Base-by-base conservation (phyloP, 2,888 invertebrate genomes). In the Ischnus inquisitorius region DNA sequence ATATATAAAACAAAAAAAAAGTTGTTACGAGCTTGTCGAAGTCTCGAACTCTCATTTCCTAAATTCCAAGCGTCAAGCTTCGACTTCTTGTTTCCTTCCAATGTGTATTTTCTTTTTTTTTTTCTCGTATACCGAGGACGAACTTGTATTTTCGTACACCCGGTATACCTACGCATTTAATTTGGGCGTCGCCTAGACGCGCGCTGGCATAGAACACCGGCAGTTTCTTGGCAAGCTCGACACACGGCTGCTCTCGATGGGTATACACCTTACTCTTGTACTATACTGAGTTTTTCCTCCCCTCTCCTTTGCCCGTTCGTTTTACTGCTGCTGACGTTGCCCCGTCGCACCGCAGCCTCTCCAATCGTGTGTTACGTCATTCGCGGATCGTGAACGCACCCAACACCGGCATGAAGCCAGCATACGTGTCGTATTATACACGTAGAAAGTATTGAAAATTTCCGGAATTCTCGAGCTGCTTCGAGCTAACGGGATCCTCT, bases 101-200 rank as follows among this genome's bases (percentile, higher is more conserved):
- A 77, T 76, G 54, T 80, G 16, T 10, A 6, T 64, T 64, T 39
- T 78, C 78, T 77, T 54, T 51, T 74, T 74, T 34, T 34, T 34
- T 34, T 34, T 34, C 8, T 6, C 14, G 25, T 12, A 25, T 75
- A 77, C 86, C 88, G 88, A 88, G 87, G 88, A 89, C 87, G 85
- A 89, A 86, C 89, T 60, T 28, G 25, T 89, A 89, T 89, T 89
- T 89, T 89, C 76, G 88, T 88, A 82, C 87, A 87, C 85, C 88
- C 87, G 87, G 85, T 89, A 88, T 89, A 89, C 86, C 88, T 88
- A 88, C 88, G 88, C 86, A 89, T 89, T 88, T 89, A 88, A 89
- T 88, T 89, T 86, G 86, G 87, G 88, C 88, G 87, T 88, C 86
- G 87, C 89, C 88, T 88, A 88, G 89, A 88, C 89, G 87, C 85